These are phyloP conservation scores for Aeoliscus strigatus DNA, from an alignment of 2,797 vertebrate genomes.

Conservation along the genomic window DNA sequence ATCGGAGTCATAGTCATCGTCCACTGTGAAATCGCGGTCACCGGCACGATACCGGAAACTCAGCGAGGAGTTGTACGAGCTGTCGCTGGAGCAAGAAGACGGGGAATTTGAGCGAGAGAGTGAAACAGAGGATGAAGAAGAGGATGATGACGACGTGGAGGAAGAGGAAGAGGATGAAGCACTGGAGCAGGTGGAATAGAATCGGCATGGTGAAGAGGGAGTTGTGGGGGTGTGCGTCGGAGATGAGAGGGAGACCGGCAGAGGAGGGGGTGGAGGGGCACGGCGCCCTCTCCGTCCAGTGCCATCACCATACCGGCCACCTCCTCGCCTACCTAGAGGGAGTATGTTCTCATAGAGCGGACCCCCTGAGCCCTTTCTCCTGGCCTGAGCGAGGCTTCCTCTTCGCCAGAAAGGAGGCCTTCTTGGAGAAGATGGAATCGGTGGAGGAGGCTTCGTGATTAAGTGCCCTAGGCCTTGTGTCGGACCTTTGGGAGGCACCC, in stretches of 20 bases:
- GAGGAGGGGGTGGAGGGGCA: constrained; percentile 67
- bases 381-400: constrained; percentile 74
- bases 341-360: constrained; percentile 80
- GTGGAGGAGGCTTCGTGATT: constrained; percentile 75
- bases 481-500: constrained; percentile 64
- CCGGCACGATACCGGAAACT: constrained; percentile 74
- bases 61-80: constrained; percentile 73
- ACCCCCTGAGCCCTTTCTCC: constrained; percentile 79
- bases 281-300: constrained; percentile 66
- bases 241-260: constrained; percentile 71
- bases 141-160: constrained; percentile 69
- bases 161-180: constrained; percentile 69
- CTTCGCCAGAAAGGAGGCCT: constrained; percentile 76
- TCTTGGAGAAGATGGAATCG: constrained; percentile 74
- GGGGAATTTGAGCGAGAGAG: constrained; percentile 74
- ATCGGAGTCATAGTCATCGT: constrained; percentile 74
- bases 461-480: constrained; percentile 65
- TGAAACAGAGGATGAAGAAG: constrained; percentile 72
- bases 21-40: constrained; percentile 55
- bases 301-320: constrained; percentile 71
- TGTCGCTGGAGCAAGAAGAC: constrained; percentile 67
- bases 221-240: constrained; percentile 75
- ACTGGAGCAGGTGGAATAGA: constrained; percentile 72
- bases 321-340: constrained; percentile 74
- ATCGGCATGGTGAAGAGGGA: constrained; percentile 68